A percentile compares a stretch with the other conserved stretches of the same genome.
Evolutionary conservation across 1,140 invertebrate genomes (phyloP).

Genomic region (Sinella curviseta): DNA sequence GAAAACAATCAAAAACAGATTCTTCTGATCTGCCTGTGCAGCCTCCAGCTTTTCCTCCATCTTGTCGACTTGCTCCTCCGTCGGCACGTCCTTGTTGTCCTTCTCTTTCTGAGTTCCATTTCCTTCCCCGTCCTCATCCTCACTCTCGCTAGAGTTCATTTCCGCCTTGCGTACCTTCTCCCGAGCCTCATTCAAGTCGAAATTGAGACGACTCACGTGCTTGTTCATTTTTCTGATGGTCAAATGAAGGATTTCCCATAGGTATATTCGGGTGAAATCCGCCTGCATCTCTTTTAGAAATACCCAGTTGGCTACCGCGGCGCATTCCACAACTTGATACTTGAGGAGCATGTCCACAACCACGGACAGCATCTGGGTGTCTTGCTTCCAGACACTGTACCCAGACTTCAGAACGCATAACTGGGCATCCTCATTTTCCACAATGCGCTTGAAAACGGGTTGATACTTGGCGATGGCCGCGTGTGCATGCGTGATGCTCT

Average conservation of each 20-base stretch:
- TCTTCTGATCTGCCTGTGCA: slow-evolving; percentile 93
- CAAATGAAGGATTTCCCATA: slow-evolving; percentile 96
- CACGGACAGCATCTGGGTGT: slow-evolving; percentile 96
- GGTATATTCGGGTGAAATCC: slow-evolving; percentile 89
- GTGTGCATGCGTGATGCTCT: slow-evolving; percentile 97
- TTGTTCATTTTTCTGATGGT: slow-evolving; percentile 97
- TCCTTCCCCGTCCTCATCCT: slow-evolving; percentile 57
- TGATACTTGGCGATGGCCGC: slow-evolving; percentile 96
- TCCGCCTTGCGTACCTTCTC: slow-evolving; percentile 76
- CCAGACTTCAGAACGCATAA: slow-evolving; percentile 90
- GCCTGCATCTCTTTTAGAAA: slow-evolving; percentile 94
- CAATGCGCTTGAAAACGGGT: slow-evolving; percentile 86
- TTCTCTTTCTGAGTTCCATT: slow-evolving; percentile 52
- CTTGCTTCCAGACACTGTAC: slow-evolving; percentile 89
- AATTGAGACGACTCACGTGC: slow-evolving; percentile 81
- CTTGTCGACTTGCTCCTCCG: slow-evolving; percentile 83
- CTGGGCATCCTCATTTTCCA: slow-evolving; percentile 92
- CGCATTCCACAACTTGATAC: slow-evolving; percentile 94
- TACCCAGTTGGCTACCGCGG: slow-evolving; percentile 96
- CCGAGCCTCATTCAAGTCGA: slow-evolving; percentile 81
- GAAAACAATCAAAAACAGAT: slow-evolving; percentile 95
- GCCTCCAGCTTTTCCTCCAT: slow-evolving; percentile 95
- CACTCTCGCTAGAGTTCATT: slow-evolving; percentile 64
- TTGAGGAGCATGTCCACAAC: slow-evolving; percentile 96
- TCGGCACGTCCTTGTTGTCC: slow-evolving; percentile 70